These are phyloP conservation scores for Busseola fusca DNA, from an alignment of 2,888 invertebrate species.

Conservation along the genomic window DNA sequence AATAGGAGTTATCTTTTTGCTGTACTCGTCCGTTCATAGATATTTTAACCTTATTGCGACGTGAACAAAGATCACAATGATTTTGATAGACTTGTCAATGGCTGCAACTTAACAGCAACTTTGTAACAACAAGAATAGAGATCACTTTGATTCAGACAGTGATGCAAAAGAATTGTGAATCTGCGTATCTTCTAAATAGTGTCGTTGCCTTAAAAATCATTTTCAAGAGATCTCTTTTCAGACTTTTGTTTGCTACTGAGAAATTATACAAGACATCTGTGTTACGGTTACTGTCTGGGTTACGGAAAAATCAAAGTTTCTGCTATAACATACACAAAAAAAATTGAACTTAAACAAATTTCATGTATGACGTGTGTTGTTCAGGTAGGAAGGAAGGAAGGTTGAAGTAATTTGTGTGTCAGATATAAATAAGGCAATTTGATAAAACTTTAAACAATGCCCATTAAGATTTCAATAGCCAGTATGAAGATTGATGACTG, in stretches of 20 bases:
- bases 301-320: conserved; percentile 3
- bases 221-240: conserved; percentile 9
- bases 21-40: neutral
- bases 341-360: neutral
- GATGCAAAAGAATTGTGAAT: neutral
- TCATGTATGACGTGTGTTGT: neutral
- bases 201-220: neutral
- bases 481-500: conserved; percentile 24
- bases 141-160: neutral
- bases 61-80: neutral
- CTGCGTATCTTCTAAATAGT: neutral
- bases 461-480: neutral
- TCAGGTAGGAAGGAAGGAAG: neutral
- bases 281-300: too few relatives aligned
- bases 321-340: neutral
- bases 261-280: neutral
- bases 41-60: neutral
- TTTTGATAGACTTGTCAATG: neutral
- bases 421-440: neutral
- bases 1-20: neutral
- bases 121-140: neutral
- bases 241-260: neutral
- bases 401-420: neutral
- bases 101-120: neutral
- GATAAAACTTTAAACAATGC: neutral